These are phyloP conservation scores for Gymnodraco acuticeps DNA, from an alignment of 2,797 vertebrate genomes.

Conservation along the genomic window DNA sequence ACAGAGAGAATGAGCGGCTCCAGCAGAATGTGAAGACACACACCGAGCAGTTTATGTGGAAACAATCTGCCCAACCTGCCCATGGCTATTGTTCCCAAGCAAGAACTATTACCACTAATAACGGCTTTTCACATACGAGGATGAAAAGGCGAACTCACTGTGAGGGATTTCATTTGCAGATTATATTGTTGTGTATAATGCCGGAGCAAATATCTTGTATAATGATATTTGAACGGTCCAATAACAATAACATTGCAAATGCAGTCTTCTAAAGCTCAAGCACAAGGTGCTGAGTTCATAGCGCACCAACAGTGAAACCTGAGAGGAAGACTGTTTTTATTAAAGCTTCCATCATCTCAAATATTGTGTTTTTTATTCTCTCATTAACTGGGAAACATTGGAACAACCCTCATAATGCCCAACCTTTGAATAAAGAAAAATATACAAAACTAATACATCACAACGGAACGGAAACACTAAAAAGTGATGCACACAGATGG, in stretches of 20 bases:
- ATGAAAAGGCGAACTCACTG: conserved; percentile 5
- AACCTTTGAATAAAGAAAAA: neutral
- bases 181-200: conserved; percentile 17
- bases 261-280: conserved; percentile 17
- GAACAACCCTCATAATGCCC: neutral
- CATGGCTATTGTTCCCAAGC: conserved; percentile 25
- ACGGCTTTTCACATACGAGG: conserved; percentile 11
- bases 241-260: conserved; percentile 40
- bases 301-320: neutral
- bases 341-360: neutral
- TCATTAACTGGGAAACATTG: neutral
- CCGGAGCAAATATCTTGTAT: conserved; percentile 24
- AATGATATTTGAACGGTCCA: conserved; percentile 20
- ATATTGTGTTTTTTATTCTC: neutral
- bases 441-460: neutral
- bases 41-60: neutral
- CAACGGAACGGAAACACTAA: too few relatives aligned
- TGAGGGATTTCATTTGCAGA: conserved; percentile 44
- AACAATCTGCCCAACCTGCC: conserved; percentile 23
- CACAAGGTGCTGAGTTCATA: conserved; percentile 24
- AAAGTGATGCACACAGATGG: too few relatives aligned
- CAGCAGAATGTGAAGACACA: conserved; percentile 4
- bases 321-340: neutral
- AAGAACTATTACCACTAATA: conserved; percentile 35
- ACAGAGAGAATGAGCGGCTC: conserved; percentile 14